These are phyloP conservation scores for Phyllostomus hastatus DNA, from an alignment of 2,113 vertebrate species.

Conservation along the genomic window DNA sequence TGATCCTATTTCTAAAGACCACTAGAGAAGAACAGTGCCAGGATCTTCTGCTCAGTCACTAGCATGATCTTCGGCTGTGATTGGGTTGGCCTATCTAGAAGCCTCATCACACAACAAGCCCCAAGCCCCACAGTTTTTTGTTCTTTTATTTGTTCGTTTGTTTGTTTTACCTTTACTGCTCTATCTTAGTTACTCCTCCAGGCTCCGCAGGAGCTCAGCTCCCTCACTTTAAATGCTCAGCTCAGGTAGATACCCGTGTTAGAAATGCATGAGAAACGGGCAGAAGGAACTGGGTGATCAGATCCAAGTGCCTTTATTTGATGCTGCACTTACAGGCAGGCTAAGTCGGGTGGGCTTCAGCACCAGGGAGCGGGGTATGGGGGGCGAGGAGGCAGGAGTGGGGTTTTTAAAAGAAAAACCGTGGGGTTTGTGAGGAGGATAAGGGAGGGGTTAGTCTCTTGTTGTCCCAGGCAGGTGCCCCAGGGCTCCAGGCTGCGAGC, in stretches of 20 bases:
- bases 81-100: background rate
- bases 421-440: no score
- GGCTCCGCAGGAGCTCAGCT: background rate
- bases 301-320: no score
- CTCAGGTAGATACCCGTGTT: background rate
- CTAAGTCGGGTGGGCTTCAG: no score
- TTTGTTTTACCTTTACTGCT: background rate
- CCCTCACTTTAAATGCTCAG: background rate
- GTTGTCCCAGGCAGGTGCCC: no score
- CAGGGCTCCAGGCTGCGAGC: no score
- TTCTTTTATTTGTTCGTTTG: background rate
- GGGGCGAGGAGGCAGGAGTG: no score
- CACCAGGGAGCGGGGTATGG: no score
- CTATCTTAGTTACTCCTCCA: background rate
- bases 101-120: background rate
- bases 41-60: background rate
- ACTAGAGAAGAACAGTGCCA: background rate
- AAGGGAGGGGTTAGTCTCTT: no score
- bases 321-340: no score
- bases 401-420: no score
- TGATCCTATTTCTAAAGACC: background rate
- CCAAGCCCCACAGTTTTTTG: background rate
- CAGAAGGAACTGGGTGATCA: no score
- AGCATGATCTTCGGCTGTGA: background rate
- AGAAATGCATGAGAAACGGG: no score